Evolutionary conservation across 1,140 invertebrate species (phyloP).

Genomic region (Zaprionus tsacasi): DNA sequence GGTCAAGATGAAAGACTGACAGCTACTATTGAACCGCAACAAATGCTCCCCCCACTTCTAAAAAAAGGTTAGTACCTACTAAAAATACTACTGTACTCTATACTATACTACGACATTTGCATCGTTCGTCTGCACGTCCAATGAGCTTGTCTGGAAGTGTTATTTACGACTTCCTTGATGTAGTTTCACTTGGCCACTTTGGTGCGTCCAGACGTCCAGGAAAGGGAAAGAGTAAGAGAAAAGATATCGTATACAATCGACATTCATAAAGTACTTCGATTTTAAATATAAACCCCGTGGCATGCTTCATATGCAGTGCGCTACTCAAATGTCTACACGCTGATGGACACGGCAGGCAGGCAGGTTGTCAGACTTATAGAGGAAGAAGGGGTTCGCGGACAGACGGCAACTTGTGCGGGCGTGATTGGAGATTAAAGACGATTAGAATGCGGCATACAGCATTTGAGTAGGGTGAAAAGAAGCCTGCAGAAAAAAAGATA

Average conservation of each 20-base stretch:
- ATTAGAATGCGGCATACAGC: conserved; percentile 2
- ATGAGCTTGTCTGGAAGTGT: conserved; percentile 51
- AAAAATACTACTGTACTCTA: conserved; percentile 50
- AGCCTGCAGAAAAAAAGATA: not conserved
- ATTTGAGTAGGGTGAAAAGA: not conserved
- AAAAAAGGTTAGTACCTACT: conserved; percentile 33
- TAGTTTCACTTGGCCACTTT: conserved; percentile 65
- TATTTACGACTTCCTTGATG: conserved; percentile 80
- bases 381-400: conserved; percentile 5
- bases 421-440: conserved; percentile 22
- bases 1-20: conserved; percentile 71
- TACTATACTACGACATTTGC: conserved; percentile 62
- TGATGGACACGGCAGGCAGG: conserved; percentile 54
- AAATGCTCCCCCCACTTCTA: conserved; percentile 20
- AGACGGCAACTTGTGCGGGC: conserved; percentile 26
- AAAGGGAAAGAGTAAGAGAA: not conserved
- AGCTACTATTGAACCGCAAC: conserved; percentile 70
- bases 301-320: conserved; percentile 70
- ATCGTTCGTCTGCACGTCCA: conserved; percentile 17
- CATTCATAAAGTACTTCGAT: conserved; percentile 67
- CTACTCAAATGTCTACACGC: conserved; percentile 56
- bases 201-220: not conserved
- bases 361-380: not conserved
- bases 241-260: conserved; percentile 51
- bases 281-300: conserved; percentile 62